phyloP scores from a whole-genome alignment of 2,113 vertebrate species.

The Alligator sinensis region DNA sequence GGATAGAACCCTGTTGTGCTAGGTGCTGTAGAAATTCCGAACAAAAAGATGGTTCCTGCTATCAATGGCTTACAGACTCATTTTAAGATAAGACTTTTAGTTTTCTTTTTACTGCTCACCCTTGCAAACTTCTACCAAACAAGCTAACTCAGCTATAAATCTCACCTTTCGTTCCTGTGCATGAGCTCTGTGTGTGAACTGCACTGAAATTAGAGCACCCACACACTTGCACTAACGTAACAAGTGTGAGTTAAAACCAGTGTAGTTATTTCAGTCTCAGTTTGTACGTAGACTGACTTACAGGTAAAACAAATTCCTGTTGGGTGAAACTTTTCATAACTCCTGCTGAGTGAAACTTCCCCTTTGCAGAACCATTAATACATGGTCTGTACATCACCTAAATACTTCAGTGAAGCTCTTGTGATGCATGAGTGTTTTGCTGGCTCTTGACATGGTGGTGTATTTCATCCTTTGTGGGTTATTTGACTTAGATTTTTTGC shows the following conservation, averaged over 20 bases:
- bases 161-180: background rate
- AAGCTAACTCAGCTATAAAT: background rate
- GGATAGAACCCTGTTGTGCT: background rate
- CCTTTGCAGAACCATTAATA: constrained; percentile 21
- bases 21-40: no score
- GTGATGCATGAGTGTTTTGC: fast-evolving
- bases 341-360: background rate
- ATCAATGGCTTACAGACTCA: background rate
- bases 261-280: background rate
- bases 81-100: background rate
- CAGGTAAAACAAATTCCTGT: no score
- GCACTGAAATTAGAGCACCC: background rate
- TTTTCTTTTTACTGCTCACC: background rate
- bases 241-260: background rate
- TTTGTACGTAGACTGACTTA: background rate
- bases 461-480: background rate
- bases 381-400: background rate
- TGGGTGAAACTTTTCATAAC: background rate
- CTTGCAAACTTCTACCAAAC: background rate
- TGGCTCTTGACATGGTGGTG: background rate
- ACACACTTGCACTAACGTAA: background rate
- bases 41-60: background rate
- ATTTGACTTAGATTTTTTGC: background rate
- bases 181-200: background rate
- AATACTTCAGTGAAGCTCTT: fast-evolving